Evolutionary conservation across 1,140 invertebrate genomes (phyloP), one percentile per base, ranked within the genome.

Genomic region (Ptiloglossa arizonensis): DNA sequence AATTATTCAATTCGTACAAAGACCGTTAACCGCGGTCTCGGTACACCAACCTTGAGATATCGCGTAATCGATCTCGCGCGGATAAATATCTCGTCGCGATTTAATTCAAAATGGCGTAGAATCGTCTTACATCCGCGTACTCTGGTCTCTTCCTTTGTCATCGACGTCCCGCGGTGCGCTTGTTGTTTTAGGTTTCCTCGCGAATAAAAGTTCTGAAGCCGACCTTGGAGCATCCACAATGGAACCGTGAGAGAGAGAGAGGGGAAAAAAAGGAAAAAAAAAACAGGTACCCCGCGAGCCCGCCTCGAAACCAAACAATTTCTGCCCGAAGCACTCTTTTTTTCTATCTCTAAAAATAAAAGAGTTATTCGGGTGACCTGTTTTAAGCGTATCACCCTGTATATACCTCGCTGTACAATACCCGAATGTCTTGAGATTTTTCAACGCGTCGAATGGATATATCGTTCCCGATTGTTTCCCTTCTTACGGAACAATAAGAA

Each of bases 301-400:
- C 54, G 41, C 41, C 54, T 19, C 54, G 22, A 32, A 57, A 32
- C 54, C 27, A 57, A 57, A 57, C 54, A 57, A 29, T 27, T 32
- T 57, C 54, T 32, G 54, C 29, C 24, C 9, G 54, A 57, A 57
- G 29, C 54, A 57, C 17, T n/a, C n/a, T 19, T 57, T 57, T 29
- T 41, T 32, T 57, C 27, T 57, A 32, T 57, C 54, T 57, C 54
- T 27, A 19, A 57, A 32, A 29, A 57, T 57, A 57, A 57, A 57
- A 27, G 27, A 32, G 24, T 17, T 29, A 32, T 57, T 57, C 54
- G 15, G 54, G 17, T 57, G 54, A 57, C 54, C 54, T 57, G 54
- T 57, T 57, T 57, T 29, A 57, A 57, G 29, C 54, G 54, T 57
- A 8, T 41, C 41, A 41, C 41, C 41, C 41, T 41, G 41, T 41